Percentiles rank a stretch among this genome's conserved stretches.
Conservation (phyloP, 30 jellyfish, hydroid and myxozoan species). For the Aurelia aurita region DNA sequence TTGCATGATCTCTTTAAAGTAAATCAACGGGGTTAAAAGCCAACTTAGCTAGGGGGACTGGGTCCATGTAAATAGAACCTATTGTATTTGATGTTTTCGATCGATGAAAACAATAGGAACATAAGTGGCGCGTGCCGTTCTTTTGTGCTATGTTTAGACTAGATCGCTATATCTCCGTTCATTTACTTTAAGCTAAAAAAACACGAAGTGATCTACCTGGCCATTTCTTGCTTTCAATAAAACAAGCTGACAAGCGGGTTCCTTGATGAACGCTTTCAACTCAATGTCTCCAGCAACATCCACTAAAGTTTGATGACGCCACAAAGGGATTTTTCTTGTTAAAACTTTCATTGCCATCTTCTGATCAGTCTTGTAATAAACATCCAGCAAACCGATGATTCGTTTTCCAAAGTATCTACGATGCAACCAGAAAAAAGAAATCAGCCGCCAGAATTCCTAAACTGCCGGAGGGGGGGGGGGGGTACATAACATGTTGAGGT, state of each 20-base stretch:
- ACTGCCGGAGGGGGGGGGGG: too few relatives aligned
- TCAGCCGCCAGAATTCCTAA: background rate
- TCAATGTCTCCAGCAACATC: constrained; percentile 31
- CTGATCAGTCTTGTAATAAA: constrained; percentile 9
- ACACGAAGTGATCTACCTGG: constrained; percentile 10
- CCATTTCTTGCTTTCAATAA: constrained; percentile 11
- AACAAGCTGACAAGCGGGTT: constrained; percentile 28
- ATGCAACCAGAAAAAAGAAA: background rate
- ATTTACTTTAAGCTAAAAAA: too few relatives aligned
- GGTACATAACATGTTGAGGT: too few relatives aligned
- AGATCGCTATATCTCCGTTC: too few relatives aligned
- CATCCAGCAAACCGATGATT: background rate
- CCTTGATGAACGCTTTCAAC: background rate
- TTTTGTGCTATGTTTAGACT: too few relatives aligned
- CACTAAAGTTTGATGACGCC: constrained; percentile 3
- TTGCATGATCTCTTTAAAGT: too few relatives aligned
- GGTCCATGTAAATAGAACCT: too few relatives aligned
- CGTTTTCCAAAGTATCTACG: constrained; percentile 1
- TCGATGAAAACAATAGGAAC: too few relatives aligned
- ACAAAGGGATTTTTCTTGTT: constrained; percentile 9
- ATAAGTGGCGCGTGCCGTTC: too few relatives aligned
- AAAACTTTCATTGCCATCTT: constrained; percentile 5
- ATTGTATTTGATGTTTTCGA: too few relatives aligned
- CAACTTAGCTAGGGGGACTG: too few relatives aligned
- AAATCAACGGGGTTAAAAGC: too few relatives aligned